These are phyloP conservation scores for Muntiacus reevesi DNA, from an alignment of 2,113 vertebrate genomes.

Conservation along the genomic window DNA sequence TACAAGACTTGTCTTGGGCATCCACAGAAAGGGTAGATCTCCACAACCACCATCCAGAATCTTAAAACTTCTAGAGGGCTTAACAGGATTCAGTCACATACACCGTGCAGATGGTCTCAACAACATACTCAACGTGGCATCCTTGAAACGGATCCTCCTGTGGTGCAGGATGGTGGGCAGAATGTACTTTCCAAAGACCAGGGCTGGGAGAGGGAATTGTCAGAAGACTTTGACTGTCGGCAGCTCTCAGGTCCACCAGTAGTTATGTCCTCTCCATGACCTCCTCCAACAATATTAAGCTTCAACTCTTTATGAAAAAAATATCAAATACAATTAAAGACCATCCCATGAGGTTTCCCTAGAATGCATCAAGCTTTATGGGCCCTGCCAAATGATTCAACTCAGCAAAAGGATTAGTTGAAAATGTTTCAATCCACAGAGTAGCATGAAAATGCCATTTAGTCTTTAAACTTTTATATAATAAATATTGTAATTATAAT, in stretches of 20 bases:
- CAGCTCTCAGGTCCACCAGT: background rate
- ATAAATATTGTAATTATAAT: background rate
- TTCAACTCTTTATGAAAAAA: background rate
- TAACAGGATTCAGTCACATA: background rate
- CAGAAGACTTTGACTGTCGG: background rate
- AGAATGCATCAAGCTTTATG: background rate
- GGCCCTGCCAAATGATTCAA: background rate
- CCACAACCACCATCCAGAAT: background rate
- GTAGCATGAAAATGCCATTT: background rate
- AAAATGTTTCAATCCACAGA: background rate
- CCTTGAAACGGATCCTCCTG: background rate
- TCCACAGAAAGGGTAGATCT: background rate
- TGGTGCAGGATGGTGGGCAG: background rate
- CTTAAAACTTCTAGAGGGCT: background rate
- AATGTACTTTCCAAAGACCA: background rate
- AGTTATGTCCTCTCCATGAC: background rate
- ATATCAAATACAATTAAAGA: background rate
- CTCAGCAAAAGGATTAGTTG: background rate
- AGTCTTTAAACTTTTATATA: background rate
- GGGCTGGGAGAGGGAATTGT: accelerated
- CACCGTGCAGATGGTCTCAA: background rate
- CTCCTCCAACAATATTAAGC: background rate
- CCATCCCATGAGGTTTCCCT: background rate
- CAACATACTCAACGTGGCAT: background rate
- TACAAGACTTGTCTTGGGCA: background rate